Percentiles rank a stretch among this genome's conserved stretches.
phyloP scores from a whole-genome alignment of 2,797 vertebrate genomes.

The Liasis olivaceus region DNA sequence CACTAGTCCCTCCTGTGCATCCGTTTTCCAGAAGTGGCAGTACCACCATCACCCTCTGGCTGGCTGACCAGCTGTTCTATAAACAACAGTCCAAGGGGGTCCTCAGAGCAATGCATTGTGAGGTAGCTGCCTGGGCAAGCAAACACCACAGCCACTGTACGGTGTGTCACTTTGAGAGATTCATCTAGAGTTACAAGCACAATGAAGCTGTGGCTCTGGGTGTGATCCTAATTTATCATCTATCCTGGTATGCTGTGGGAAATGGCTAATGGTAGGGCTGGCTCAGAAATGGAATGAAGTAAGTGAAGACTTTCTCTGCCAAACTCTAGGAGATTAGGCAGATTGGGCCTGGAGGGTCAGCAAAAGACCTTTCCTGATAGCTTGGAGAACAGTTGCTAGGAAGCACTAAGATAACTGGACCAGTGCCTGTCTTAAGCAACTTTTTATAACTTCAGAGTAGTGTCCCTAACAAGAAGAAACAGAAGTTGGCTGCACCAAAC shows the following conservation, averaged over 20 bases:
- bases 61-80: not conserved
- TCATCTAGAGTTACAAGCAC: not conserved
- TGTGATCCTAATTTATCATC: not conserved
- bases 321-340: not conserved
- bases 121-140: not conserved
- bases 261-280: not conserved
- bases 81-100: not conserved
- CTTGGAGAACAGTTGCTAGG: not conserved
- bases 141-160: not conserved
- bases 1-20: not conserved
- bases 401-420: not conserved
- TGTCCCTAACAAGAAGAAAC: not conserved
- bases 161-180: not conserved
- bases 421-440: not conserved
- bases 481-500: not conserved
- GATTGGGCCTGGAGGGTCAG: not conserved
- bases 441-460: not conserved
- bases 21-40: not conserved
- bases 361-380: not conserved
- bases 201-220: not conserved
- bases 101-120: not conserved
- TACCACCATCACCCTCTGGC: not conserved
- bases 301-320: not conserved
- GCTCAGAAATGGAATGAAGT: not conserved
- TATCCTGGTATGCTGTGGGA: not conserved